Evolutionary conservation across 2,113 vertebrate species (phyloP), one percentile per base, ranked within the genome.

Genomic region (Platichthys stellatus): DNA sequence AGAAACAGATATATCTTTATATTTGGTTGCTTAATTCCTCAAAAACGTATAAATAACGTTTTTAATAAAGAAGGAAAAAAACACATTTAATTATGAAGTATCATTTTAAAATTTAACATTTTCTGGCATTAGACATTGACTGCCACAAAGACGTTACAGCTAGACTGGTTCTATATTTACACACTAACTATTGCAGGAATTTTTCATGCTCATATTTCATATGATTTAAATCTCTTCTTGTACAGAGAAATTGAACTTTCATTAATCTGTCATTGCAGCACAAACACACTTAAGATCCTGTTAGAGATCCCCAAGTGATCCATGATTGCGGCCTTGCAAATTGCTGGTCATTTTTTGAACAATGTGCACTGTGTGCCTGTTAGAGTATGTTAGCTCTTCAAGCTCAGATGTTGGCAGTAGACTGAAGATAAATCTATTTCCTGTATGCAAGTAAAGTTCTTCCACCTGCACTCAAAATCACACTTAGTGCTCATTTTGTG

Each of bases 401-500:
- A 78, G 24, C 49, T 21, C 23, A 70, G 45, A 66, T 2, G 60
- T 69, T 21, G 72, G 13, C 62, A 60, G 24, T 26, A 69, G 43
- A 57, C n/a, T 11, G 38, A 53, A 51, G 21, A 47, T 62, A 53
- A 43, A 69, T 47, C 57, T 57, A 0, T 56, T 13, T 70, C 45
- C 38, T 24, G 72, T 1, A 1, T 54, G 23, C 40, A 57, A 69
- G 69, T 62, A 26, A 68, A 65, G 54, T 72, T 74, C 28, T 38
- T 74, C 57, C 62, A 72, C 58, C 68, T 70, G 62, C 57, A 35
- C 78, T 76, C 69, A 51, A 58, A 71, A 54, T 47, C 53, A 18
- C 28, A 35, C 47, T 56, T 49, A 43, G 13, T 40, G 38, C 68
- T 78, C 40, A 53, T 86, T 80, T 72, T 60, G 56, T 23, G 0